Evolutionary conservation across 1,140 invertebrate species (phyloP), one percentile per base, ranked within the genome.

Genomic region (Drosophila pruinosa): DNA sequence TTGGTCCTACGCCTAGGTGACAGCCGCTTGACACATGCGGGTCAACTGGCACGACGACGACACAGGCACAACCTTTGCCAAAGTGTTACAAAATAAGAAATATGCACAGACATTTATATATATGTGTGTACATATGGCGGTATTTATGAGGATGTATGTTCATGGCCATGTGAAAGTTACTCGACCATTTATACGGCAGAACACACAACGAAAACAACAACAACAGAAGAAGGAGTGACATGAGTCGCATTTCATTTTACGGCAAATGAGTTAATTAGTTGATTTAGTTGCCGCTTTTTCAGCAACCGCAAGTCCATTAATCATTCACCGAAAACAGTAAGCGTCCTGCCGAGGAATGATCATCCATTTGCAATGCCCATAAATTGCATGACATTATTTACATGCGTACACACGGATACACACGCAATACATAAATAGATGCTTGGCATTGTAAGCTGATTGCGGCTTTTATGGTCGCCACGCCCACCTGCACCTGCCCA

Each of bases 261-360:
- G 54, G 67, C 59, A 78, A 78, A 88, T 88, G 78, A 82, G 82
- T 88, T 86, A 86, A 86, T 86, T 88, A 86, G 65, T 64, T 72
- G 78, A 86, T 88, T 86, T 82, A 75, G 67, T 47, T 78, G 74
- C 47, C 61, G 57, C 71, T 72, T 68, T 79, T 78, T 69, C 41
- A 63, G 52, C 59, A 61, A 50, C 67, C 75, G 73, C 77, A 67
- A 70, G 22, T 41, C 54, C 64, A 85, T 85, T 77, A 86, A 86
- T 86, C 80, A 76, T 72, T 71, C 24, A 50, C 34, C 48, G 31
- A 45, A 41, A 34, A n/a, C 52, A 26, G 26, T 12, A 14, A 8
- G 12, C 43, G 6, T 12, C 31, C 26, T n/a, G 3, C 45, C 17
- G 24, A 17, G 24, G 22, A 56, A 47, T 56, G 62, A 39, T 39